Percentiles rank a stretch among this genome's conserved stretches.
phyloP scores from a whole-genome alignment of 1,140 invertebrate genomes.

The Dendrolimus punctatus region DNA sequence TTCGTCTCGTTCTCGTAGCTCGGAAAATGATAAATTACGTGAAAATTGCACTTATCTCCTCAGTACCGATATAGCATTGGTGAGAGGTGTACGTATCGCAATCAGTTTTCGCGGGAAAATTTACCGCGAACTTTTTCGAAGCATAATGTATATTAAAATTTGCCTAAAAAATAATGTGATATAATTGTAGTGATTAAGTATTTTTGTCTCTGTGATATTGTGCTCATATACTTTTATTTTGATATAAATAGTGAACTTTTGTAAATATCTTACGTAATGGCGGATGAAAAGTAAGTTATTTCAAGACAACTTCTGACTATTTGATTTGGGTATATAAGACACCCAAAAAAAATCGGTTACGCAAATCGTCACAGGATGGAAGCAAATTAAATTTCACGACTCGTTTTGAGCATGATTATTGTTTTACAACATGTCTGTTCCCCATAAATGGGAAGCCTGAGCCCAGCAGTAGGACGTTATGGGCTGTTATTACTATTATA shows the following conservation, averaged over 20 bases:
- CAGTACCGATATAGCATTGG: constrained; percentile 6
- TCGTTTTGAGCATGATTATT: too few relatives aligned
- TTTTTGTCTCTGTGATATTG: constrained; percentile 39
- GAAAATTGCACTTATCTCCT: constrained; percentile 5
- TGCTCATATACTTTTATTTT: constrained; percentile 21
- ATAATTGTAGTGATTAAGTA: constrained; percentile 15
- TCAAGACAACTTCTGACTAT: background rate
- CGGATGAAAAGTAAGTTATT: constrained; percentile 44
- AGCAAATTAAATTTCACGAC: too few relatives aligned
- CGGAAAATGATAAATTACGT: constrained; percentile 7
- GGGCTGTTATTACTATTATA: too few relatives aligned
- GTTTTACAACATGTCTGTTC: too few relatives aligned
- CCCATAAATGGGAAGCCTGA: too few relatives aligned
- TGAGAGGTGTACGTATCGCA: constrained; percentile 1
- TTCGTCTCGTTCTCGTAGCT: constrained; percentile 1
- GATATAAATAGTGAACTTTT: constrained; percentile 12
- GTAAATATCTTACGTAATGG: constrained; percentile 25
- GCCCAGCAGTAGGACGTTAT: too few relatives aligned
- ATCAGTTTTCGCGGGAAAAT: constrained; percentile 12
- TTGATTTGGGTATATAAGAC: too few relatives aligned
- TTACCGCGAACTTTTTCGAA: constrained; percentile 13
- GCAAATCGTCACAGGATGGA: too few relatives aligned
- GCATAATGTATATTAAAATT: constrained; percentile 19
- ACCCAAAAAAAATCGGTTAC: too few relatives aligned
- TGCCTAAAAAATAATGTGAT: constrained; percentile 30